Evolutionary conservation across 2,888 invertebrate species (phyloP), one percentile per base, ranked within the genome.

Genomic region (Saturnia pavonia): DNA sequence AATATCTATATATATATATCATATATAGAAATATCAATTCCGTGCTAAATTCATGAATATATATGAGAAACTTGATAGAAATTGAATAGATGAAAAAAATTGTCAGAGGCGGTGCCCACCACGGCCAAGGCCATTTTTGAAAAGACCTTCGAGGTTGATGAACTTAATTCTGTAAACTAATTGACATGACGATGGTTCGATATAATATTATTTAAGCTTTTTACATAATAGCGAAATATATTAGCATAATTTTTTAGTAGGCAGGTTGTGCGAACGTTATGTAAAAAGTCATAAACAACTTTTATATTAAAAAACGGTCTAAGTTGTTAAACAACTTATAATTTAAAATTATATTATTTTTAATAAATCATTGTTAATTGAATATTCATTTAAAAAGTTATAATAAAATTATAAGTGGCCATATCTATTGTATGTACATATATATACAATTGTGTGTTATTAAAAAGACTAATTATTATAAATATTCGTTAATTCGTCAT

Each of bases 161-260:
- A 60, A 60, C 57, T 60, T 60, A 27, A 19, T 0, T 27, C 25
- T 6, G 27, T 60, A 60, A 27, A 60, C 27, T 60, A 60, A 60
- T 60, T 25, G 57, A 60, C 11, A 27, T 27, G 27, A 60, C 57
- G 57, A 60, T 60, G 19, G 57, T 60, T 25, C 27, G 16, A 14
- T 60, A n/a, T 22, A 22, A 27, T 60, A 11, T 60, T 60, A 60
- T 60, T 60, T 60, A 27, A 60, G 57, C 57, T 27, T 27, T 60
- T 60, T 60, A 60, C 57, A 60, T 60, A 60, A 60, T 60, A 60
- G 57, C 57, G 16, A 60, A 27, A 27, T 60, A 60, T 14, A 60
- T 60, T 60, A 27, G 57, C 57, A 60, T 60, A 60, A 60, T 60
- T 60, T 27, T 60, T 60, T 60, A 60, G 57, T 60, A 60, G 57